A percentile compares a stretch with the other conserved stretches of the same genome.
phyloP scores from a whole-genome alignment of 2,797 vertebrate species.

The Neostethus bicornis region DNA sequence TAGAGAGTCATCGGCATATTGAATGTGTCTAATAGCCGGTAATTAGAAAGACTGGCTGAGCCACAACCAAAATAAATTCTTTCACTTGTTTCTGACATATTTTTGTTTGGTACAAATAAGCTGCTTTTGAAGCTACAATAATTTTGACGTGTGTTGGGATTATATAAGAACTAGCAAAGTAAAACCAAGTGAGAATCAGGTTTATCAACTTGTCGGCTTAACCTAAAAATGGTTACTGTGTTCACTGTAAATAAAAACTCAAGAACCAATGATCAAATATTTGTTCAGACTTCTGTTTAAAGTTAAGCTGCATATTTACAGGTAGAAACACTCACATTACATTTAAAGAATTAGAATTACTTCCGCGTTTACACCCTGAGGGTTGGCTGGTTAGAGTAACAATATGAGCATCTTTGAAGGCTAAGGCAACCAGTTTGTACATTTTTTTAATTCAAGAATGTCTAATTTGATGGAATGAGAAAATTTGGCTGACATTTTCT shows the following conservation, averaged over 20 bases:
- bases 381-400: conserved; percentile 2
- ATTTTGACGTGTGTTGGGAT: not conserved
- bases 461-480: not conserved
- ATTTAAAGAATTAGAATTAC: too few relatives aligned
- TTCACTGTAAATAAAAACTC: not conserved
- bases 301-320: not conserved
- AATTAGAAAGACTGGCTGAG: conserved; percentile 11
- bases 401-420: too few relatives aligned
- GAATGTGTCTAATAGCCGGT: conserved; percentile 56
- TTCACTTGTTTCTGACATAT: not conserved
- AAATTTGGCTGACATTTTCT: not conserved
- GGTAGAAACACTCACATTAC: too few relatives aligned
- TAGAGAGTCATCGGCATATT: conserved; percentile 22
- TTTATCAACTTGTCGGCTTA: conserved; percentile 27
- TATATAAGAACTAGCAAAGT: not conserved
- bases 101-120: not conserved
- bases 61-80: not conserved
- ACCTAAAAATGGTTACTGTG: not conserved
- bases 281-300: conserved; percentile 1
- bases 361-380: too few relatives aligned
- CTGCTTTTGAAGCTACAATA: too few relatives aligned
- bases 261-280: not conserved
- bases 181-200: conserved; percentile 29
- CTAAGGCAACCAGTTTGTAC: not conserved
- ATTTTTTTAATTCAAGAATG: not conserved